Conservation (phyloP, 92 coral and sea anemone genomes). For the Porites divaricata region DNA sequence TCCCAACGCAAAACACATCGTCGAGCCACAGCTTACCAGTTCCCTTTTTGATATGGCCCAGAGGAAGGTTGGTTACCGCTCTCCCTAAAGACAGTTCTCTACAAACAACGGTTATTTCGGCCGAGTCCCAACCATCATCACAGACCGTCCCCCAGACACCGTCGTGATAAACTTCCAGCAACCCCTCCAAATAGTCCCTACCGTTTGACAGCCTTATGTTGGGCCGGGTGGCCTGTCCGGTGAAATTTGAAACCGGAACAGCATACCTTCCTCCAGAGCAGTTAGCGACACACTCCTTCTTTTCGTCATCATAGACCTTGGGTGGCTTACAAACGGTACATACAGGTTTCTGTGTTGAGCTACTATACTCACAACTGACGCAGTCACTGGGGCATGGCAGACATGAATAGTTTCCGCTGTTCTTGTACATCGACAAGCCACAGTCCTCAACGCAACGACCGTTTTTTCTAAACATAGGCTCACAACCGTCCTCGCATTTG, state of each 20-base stretch:
- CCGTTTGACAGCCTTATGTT: constrained; percentile 75
- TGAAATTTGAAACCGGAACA: constrained; percentile 47
- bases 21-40: constrained; percentile 92
- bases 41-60: constrained; percentile 59
- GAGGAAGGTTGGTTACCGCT: constrained; percentile 27
- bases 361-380: constrained; percentile 41
- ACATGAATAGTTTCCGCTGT: constrained; percentile 55
- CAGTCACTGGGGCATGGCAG: constrained; percentile 67
- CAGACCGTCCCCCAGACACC: constrained; percentile 88
- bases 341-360: neutral
- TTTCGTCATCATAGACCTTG: constrained; percentile 21
- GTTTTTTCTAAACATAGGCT: constrained; percentile 49
- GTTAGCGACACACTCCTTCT: constrained; percentile 49
- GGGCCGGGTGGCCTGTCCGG: constrained; percentile 2
- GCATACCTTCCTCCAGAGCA: constrained; percentile 65
- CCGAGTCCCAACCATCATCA: constrained; percentile 76
- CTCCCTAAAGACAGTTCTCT: constrained; percentile 67
- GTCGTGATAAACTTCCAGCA: constrained; percentile 67
- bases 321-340: constrained; percentile 76
- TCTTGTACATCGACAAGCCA: constrained; percentile 64
- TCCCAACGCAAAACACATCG: constrained; percentile 78
- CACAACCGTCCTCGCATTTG: constrained; percentile 65
- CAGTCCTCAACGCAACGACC: constrained; percentile 74
- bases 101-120: constrained; percentile 72
- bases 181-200: constrained; percentile 78